Base-by-base conservation (phyloP, 2,888 invertebrate species). In the Arctia plantaginis region DNA sequence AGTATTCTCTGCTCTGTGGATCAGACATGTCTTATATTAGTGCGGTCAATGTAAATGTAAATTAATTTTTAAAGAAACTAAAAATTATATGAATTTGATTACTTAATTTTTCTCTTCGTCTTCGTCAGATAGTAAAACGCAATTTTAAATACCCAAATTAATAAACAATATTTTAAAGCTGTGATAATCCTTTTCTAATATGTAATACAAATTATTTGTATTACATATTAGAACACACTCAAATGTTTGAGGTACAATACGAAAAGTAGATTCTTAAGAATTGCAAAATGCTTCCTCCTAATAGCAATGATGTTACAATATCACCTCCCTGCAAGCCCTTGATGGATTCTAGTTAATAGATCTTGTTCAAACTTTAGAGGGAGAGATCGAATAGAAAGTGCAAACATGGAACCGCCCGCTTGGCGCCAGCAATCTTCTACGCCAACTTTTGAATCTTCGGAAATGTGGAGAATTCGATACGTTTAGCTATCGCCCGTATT, bases 401-500 rank as follows among this genome's bases (percentile, higher is more conserved):
- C 88, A 91, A 91, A 91, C 90, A 91, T 77, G 77, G 81, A 74
- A 82, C 86, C 89, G 90, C 77, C 91, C 79, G 85, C 76, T 76
- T 73, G 91, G 91, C 91, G 91, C 91, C 91, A 83, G 64, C 72
- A 70, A 76, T 77, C 78, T 77, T 66, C 72, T 66, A 66, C 62
- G 35, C 39, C 39, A 65, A 72, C 69, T 72, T 68, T 33, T 47
- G 66, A 66, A 73, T 72, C 74, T 71, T 62, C 27, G 55, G 27
- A 51, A 64, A 64, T 23, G 55, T 18, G 66, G 66, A 55, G 68
- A 76, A 71, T 77, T 75, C 64, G 78, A 74, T 76, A 78, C 65
- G 47, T 47, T 15, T 59, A 27, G 12, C 47, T 47, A 77, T 66
- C 65, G 65, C 13, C 8, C 30, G 6, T 68, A 51, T 68, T 51